These are phyloP conservation scores for Hybos culiciformis DNA, from an alignment of 2,888 invertebrate species.

Conservation along the genomic window DNA sequence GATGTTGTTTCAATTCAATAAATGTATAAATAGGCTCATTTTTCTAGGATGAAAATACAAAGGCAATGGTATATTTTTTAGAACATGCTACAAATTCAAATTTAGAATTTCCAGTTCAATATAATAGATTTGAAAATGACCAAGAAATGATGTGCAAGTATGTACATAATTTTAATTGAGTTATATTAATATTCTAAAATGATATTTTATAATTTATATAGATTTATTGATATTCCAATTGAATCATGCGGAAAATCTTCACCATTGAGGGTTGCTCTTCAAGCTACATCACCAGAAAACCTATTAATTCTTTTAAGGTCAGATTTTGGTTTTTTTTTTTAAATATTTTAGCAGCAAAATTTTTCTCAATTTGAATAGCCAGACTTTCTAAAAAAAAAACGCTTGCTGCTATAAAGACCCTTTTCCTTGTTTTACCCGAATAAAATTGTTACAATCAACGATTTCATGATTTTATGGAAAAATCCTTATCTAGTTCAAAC, in stretches of 20 bases:
- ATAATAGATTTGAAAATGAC: slow-evolving; percentile 24
- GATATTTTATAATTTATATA: slow-evolving; percentile 18
- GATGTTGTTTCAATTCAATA: neutral
- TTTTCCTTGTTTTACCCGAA: too few species aligned
- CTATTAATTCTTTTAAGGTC: slow-evolving; percentile 53
- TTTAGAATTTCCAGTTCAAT: slow-evolving; percentile 41
- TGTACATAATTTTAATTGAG: slow-evolving; percentile 5
- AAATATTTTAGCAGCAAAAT: neutral
- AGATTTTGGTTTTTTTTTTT: slow-evolving; percentile 13
- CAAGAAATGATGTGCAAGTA: slow-evolving; percentile 26
- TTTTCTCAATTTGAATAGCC: too few species aligned
- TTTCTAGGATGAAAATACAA: slow-evolving; percentile 56
- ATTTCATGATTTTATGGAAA: neutral
- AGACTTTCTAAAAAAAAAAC: neutral
- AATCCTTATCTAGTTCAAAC: neutral
- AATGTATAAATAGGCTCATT: too few species aligned
- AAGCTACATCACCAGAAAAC: slow-evolving; percentile 61
- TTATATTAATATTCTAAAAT: slow-evolving; percentile 4
- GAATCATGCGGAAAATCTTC: slow-evolving; percentile 65
- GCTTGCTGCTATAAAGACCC: too few species aligned
- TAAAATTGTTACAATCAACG: too few species aligned
- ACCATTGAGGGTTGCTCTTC: slow-evolving; percentile 58
- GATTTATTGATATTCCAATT: slow-evolving; percentile 66
- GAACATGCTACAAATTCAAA: slow-evolving; percentile 58
- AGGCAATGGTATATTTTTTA: slow-evolving; percentile 61